Conservation (phyloP, 2,888 invertebrate species). For the Thysanoteuthis rhombus region DNA sequence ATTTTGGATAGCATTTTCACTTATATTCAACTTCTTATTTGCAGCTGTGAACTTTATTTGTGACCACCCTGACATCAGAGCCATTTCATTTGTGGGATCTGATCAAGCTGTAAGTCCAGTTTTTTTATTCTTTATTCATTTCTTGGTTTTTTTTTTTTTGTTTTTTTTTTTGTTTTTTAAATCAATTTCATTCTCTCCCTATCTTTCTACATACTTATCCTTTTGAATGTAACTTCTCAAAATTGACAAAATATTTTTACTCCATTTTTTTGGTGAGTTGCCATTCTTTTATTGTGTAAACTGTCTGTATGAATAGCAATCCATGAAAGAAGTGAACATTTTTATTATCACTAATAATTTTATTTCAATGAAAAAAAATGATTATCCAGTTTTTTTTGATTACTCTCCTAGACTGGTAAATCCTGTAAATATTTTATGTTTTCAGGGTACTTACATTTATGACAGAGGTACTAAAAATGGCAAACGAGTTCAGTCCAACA, state of each 20-base stretch:
- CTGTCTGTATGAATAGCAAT: too few relatives aligned
- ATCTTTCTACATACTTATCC: too few relatives aligned
- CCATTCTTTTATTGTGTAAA: too few relatives aligned
- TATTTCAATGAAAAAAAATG: too few relatives aligned
- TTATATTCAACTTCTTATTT: too few relatives aligned
- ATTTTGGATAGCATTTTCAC: too few relatives aligned
- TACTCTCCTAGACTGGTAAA: not conserved
- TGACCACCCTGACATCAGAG: conserved; percentile 92
- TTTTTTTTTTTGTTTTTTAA: not conserved
- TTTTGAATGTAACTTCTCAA: too few relatives aligned
- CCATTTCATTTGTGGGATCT: conserved; percentile 98
- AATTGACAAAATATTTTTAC: too few relatives aligned
- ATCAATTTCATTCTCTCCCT: too few relatives aligned
- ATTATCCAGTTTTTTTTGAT: not conserved
- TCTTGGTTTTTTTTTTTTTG: not conserved
- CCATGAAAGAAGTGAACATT: too few relatives aligned
- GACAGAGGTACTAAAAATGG: conserved; percentile 89
- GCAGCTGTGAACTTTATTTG: conserved; percentile 94
- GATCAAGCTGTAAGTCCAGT: conserved; percentile 81
- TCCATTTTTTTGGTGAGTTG: too few relatives aligned
- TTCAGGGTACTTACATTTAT: conserved; percentile 90
- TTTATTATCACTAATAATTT: too few relatives aligned
- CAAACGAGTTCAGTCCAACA: conserved; percentile 96
- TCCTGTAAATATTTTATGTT: conserved; percentile 15
- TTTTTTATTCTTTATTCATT: not conserved